These are phyloP conservation scores for Ethmia dodecea DNA, from an alignment of 2,888 invertebrate species.

Conservation along the genomic window DNA sequence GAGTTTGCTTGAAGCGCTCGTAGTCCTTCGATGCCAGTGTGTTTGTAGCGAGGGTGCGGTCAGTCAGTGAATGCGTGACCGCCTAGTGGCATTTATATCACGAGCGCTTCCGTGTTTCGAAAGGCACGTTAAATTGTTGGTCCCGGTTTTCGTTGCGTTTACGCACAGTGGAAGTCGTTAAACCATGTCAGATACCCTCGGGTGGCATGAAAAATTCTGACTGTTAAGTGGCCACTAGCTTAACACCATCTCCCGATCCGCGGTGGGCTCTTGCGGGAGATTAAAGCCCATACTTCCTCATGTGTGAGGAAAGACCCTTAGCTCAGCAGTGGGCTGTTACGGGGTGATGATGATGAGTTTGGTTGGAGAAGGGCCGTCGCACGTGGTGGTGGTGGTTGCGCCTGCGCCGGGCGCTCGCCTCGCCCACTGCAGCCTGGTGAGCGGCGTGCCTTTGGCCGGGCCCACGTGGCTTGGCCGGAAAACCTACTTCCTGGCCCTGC, in stretches of 20 bases:
- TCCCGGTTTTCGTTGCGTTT: no score
- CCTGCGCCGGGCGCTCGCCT: slow-evolving; percentile 73
- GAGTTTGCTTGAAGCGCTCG: no score
- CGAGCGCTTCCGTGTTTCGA: no score
- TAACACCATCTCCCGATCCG: slow-evolving; percentile 18
- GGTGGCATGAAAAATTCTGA: no score
- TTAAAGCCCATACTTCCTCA: neutral
- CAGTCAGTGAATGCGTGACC: no score
- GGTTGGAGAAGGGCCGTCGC: slow-evolving; percentile 25
- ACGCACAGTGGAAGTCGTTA: no score
- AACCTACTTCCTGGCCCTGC: slow-evolving; percentile 6
- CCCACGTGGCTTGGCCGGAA: slow-evolving; percentile 25
- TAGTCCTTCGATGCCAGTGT: no score
- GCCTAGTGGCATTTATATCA: no score
- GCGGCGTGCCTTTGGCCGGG: slow-evolving; percentile 54
- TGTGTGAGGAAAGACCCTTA: neutral
- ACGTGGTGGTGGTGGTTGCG: slow-evolving; percentile 74
- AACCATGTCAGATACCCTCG: no score
- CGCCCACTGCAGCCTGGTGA: slow-evolving; percentile 77
- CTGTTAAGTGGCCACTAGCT: neutral
- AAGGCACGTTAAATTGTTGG: no score
- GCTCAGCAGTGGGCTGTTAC: neutral
- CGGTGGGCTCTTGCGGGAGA: slow-evolving; percentile 72
- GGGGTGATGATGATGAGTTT: neutral
- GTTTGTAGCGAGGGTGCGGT: no score